These are phyloP conservation scores for Atta texana DNA, from an alignment of 1,140 invertebrate species.

Conservation along the genomic window DNA sequence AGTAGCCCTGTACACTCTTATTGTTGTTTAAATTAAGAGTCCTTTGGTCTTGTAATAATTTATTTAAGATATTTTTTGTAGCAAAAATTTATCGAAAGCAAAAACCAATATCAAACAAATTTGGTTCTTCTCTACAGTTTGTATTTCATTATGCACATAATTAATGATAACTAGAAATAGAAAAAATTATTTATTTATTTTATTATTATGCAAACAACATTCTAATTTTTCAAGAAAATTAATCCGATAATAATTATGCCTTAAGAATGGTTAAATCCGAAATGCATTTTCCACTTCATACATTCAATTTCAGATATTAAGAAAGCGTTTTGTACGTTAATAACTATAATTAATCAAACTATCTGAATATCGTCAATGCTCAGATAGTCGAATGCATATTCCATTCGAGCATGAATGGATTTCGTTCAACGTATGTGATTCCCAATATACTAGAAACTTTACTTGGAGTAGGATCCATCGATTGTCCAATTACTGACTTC, in stretches of 20 bases:
- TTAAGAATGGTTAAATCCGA: slow-evolving; percentile 20
- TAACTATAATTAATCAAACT: slow-evolving; percentile 39
- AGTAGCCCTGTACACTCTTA: no score
- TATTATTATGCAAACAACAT: neutral
- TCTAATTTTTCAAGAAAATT: slow-evolving; percentile 28
- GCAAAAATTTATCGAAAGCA: neutral
- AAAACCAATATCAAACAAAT: neutral
- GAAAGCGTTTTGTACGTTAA: slow-evolving; percentile 18
- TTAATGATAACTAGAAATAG: neutral
- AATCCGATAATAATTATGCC: neutral
- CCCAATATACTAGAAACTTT: slow-evolving; percentile 15
- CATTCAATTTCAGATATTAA: neutral
- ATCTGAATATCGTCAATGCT: neutral
- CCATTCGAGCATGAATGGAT: neutral
- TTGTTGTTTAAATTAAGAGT: no score
- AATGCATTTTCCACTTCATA: slow-evolving; percentile 16
- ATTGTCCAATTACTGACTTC: slow-evolving; percentile 56
- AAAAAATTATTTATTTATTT: slow-evolving; percentile 3
- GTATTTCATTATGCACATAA: no score
- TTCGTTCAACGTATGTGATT: slow-evolving; percentile 7
- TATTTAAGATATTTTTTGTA: slow-evolving; percentile 42
- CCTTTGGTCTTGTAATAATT: no score
- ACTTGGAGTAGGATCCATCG: slow-evolving; percentile 14
- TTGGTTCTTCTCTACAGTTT: slow-evolving; percentile 1
- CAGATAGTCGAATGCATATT: neutral